A percentile compares a stretch with the other conserved stretches of the same genome.
These are phyloP conservation scores for Drosophila pseudotakahashii DNA, from an alignment of 2,888 invertebrate genomes.

Conservation along the genomic window DNA sequence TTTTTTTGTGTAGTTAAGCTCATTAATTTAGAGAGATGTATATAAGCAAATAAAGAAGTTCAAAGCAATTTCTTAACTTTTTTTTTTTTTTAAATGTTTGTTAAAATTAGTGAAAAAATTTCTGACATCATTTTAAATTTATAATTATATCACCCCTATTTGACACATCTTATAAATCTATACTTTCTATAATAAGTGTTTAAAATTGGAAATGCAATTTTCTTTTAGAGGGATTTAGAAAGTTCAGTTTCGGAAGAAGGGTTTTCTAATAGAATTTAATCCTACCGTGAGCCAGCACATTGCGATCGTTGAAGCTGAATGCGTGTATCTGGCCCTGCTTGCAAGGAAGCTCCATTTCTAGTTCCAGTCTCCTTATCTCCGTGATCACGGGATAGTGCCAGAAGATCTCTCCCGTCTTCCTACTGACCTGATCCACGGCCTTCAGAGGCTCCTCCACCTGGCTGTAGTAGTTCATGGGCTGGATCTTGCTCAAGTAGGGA, in stretches of 20 bases:
- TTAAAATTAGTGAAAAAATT: too few species aligned
- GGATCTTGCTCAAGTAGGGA: constrained; percentile 26
- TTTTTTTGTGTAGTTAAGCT: too few species aligned
- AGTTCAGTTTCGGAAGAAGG: not conserved
- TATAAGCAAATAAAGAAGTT: too few species aligned
- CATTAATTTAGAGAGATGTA: too few species aligned
- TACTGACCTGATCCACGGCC: constrained; percentile 21
- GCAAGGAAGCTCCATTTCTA: constrained; percentile 37
- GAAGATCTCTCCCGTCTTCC: not conserved
- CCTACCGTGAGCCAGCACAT: constrained; percentile 51
- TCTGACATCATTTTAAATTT: too few species aligned
- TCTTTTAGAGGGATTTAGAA: too few species aligned
- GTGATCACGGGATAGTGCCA: constrained; percentile 9
- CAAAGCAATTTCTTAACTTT: too few species aligned
- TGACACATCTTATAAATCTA: too few species aligned
- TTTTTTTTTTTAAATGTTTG: too few species aligned
- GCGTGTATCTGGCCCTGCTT: constrained; percentile 24
- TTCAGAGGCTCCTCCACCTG: constrained; percentile 50
- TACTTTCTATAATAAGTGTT: too few species aligned
- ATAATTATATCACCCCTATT: too few species aligned
- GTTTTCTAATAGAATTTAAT: not conserved
- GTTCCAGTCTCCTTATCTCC: not conserved
- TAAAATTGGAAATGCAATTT: too few species aligned
- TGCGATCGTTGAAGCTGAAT: constrained; percentile 39
- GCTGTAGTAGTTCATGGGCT: constrained; percentile 47